Base-by-base conservation (phyloP, 1,140 invertebrate species). In the Meloidogyne floridensis region DNA sequence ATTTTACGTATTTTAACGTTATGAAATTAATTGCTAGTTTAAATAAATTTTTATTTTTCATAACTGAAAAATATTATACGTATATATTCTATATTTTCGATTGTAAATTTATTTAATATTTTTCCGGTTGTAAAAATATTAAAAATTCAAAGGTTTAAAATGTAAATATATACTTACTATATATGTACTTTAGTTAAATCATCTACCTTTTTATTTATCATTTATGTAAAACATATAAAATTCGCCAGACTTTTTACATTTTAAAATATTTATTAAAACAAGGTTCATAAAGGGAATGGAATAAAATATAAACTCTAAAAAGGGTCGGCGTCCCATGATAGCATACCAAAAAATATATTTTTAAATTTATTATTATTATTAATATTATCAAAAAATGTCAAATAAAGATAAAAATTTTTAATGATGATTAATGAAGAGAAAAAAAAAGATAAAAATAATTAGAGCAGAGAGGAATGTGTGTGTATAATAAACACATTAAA, bases 291-390 rank as follows among this genome's bases (percentile, higher is more conserved):
- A 65, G 59, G n/a, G 59, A n/a, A n/a, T n/a, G 13, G n/a, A n/a
- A n/a, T n/a, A 65, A 65, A n/a, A n/a, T n/a, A 65, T 11, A 54
- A 65, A 65, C n/a, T n/a, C n/a, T 65, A n/a, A n/a, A n/a, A 65
- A 65, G 59, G 59, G 59, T 32, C 32, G 59, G n/a, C 59, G 59
- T 65, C 59, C n/a, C 59, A 65, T 65, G 59, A 65, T 65, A 47
- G 47, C 47, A 47, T 47, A 47, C 7, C 47, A 47, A 4, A 6
- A 32, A 47, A 47, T 8, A 47, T 47, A 47, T 47, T 47, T 65
- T 65, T 65, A n/a, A 65, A n/a, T 65, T 65, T 65, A 65, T 65
- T 65, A n/a, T 65, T 65, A 65, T 65, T 65, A 65, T 65, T 65
- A 65, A 5, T 18, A 65, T 65, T n/a, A 65, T 59, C 56, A 65